A percentile compares a stretch with the other conserved stretches of the same genome.
Evolutionary conservation across 1,140 invertebrate genomes (phyloP).

Genomic region (Brachionus manjavacas): DNA sequence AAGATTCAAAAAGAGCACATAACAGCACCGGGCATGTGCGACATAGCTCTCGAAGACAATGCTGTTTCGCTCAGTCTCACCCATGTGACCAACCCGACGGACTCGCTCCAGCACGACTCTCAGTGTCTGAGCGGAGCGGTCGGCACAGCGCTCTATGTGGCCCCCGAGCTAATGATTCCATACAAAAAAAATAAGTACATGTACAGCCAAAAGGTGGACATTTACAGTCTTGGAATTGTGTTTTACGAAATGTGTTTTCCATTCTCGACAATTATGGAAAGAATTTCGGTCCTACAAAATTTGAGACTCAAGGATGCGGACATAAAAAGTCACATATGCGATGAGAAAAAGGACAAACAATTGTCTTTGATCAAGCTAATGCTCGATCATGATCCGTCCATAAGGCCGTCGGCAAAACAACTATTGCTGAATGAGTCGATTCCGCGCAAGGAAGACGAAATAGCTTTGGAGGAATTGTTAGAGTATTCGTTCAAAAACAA

Average conservation of each 20-base stretch:
- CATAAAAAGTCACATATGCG: background rate
- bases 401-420: constrained; percentile 1
- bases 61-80: background rate
- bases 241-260: constrained; percentile 83
- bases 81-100: background rate
- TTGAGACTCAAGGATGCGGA: background rate
- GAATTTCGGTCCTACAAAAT: constrained; percentile 59
- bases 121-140: constrained; percentile 19
- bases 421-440: constrained; percentile 1
- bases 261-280: constrained; percentile 83
- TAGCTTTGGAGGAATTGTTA: constrained; percentile 26
- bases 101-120: background rate
- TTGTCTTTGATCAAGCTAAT: background rate
- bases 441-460: constrained; percentile 28
- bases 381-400: constrained; percentile 24
- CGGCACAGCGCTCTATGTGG: constrained; percentile 42
- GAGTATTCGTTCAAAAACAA: constrained; percentile 38
- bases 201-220: constrained; percentile 80
- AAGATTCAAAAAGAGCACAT: constrained; percentile 17
- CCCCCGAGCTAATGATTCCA: constrained; percentile 22
- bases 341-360: background rate
- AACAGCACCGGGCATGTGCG: background rate
- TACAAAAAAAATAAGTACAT: background rate
- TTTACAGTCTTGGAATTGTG: constrained; percentile 88
- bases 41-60: background rate